Evolutionary conservation across 2,888 invertebrate species (phyloP), one percentile per base, ranked within the genome.

Genomic region (Trimorus sp.): DNA sequence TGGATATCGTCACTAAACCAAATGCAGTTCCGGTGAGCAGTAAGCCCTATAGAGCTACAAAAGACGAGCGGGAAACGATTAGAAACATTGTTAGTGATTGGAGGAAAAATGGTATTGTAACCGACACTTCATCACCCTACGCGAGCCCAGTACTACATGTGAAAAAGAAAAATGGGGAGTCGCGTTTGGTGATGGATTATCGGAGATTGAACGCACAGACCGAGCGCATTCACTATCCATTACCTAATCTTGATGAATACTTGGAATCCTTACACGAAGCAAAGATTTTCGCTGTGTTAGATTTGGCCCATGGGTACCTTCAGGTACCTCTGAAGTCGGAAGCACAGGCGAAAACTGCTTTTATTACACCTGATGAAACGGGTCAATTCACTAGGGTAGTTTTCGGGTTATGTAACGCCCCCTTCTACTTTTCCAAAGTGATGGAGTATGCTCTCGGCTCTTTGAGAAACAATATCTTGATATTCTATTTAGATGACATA

Each of bases 161-260:
- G 37, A 58, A 58, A n/a, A 58, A 58, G 58, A 58, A 58, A 14
- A 58, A 12, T n/a, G 58, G 58, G 11, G 58, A 58, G 14, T n/a
- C 54, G 7, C 54, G 54, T 26, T 54, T 54, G 36, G 54, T 54
- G 9, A 26, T 54, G 8, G 54, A 54, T 54, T 54, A 26, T 14
- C 16, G 54, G 26, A 54, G 26, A 26, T 8, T 54, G 4, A 54
- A 54, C 54, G 54, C 54, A 5, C 54, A 54, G 26, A 54, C 54
- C 7, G 54, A 54, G 26, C 54, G 54, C 9, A 36, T 54, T 11
- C 16, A 16, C 36, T 54, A 54, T 54, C 54, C 54, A 36, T n/a
- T 54, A 54, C 54, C 36, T 7, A 54, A 54, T 16, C 16, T 54
- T 9, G 36, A 54, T 26, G 54, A 54, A 14, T 54, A 54, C n/a